Conservation (phyloP, 2,888 invertebrate genomes). For the Pyrocoelia pectoralis region DNA sequence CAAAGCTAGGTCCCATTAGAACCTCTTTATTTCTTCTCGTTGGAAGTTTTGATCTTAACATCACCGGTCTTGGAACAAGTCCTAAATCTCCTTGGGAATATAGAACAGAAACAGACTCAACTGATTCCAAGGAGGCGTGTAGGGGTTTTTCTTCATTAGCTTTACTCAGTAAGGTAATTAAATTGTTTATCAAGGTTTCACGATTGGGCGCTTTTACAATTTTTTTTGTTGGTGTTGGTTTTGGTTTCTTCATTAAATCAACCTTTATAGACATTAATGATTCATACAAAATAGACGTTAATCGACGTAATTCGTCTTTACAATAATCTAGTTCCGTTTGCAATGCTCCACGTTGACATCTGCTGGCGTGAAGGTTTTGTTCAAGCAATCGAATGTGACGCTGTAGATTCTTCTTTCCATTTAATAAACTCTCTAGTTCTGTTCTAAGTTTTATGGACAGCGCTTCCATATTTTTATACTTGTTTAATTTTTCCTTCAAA, state of each 20-base stretch:
- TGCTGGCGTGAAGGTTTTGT: conserved; percentile 65
- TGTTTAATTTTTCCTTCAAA: conserved; percentile 31
- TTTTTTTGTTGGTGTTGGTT: conserved; percentile 52
- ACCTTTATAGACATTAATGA: conserved; percentile 69
- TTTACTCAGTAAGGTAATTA: conserved; percentile 51
- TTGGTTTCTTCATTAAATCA: conserved; percentile 62
- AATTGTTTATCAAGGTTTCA: conserved; percentile 62
- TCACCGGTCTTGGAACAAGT: conserved; percentile 66
- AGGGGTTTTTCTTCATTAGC: conserved; percentile 55
- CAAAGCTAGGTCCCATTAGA: conserved; percentile 49
- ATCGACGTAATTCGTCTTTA: conserved; percentile 64
- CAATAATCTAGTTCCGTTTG: conserved; percentile 58
- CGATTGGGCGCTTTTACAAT: conserved; percentile 63
- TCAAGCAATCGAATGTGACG: conserved; percentile 55
- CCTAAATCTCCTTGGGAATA: conserved; percentile 74
- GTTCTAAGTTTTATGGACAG: conserved; percentile 26
- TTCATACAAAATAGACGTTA: conserved; percentile 67
- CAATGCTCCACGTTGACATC: conserved; percentile 61
- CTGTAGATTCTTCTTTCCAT: conserved; percentile 40
- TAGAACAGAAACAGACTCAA: conserved; percentile 55
- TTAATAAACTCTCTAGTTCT: conserved; percentile 36
- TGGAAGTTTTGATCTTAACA: conserved; percentile 48
- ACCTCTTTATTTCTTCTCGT: conserved; percentile 46
- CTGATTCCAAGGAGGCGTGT: conserved; percentile 60
- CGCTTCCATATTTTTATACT: conserved; percentile 42